Percentiles rank a stretch among this genome's conserved stretches.
Conservation (phyloP, 2,113 vertebrate genomes). For the Chamaetylas fuelleborni region DNA sequence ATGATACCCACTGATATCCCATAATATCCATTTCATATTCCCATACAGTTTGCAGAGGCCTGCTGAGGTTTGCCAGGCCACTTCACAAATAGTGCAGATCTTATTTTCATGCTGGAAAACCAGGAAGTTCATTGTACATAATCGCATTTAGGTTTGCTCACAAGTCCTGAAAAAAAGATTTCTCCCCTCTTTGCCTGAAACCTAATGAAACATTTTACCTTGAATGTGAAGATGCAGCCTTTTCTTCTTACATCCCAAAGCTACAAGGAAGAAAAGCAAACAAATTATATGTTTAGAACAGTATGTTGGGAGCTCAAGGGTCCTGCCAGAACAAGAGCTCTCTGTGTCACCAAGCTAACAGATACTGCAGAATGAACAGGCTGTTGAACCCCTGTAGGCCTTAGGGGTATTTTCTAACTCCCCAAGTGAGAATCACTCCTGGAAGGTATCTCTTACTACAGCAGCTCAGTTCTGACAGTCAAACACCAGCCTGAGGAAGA, state of each 20-base stretch:
- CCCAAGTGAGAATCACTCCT: neutral
- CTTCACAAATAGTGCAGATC: neutral
- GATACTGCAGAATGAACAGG: neutral
- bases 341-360: neutral
- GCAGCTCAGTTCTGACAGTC: neutral
- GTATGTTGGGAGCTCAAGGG: neutral
- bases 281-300: neutral
- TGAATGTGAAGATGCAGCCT: constrained; percentile 92
- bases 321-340: neutral
- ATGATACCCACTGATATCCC: neutral
- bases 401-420: neutral
- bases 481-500: neutral
- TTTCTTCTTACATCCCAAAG: constrained; percentile 96
- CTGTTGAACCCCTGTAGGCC: neutral
- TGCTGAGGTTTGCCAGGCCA: neutral
- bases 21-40: neutral
- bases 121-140: neutral
- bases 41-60: neutral
- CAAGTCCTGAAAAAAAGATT: neutral
- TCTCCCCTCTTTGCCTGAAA: neutral
- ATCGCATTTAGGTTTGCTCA: neutral
- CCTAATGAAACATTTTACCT: constrained; percentile 73
- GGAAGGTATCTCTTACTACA: neutral
- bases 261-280: constrained; percentile 66
- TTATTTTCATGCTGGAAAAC: neutral